Base-by-base conservation (phyloP, 2,888 invertebrate genomes). In the Seira musarum region DNA sequence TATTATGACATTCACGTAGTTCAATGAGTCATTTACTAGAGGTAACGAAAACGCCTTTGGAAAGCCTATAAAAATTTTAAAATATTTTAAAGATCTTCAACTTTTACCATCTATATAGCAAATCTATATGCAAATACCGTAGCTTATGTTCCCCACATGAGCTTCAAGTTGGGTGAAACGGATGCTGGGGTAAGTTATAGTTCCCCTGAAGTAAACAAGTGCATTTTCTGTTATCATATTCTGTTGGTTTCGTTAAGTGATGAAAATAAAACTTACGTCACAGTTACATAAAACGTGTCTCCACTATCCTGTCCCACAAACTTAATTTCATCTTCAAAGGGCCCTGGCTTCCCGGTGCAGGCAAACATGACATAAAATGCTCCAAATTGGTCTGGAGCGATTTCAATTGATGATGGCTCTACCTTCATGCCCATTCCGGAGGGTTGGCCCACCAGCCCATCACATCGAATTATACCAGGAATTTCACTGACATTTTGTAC, bases 321-420 rank as follows among this genome's bases (percentile, higher is more conserved):
- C 46, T 75, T 73, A 6, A 85, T 53, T 49, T 81, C 83, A 63
- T 83, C 82, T 15, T 74, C 25, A 25, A 84, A 82, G 10, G 61
- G 63, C 8, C 82, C 81, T 21, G 77, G 81, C 17, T 79, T 66
- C 21, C 80, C 81, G 15, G 78, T 65, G 49, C 79, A 81, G 0
- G 30, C 21, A 19, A 83, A 73, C 19, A 63, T 81, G 1, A 85
- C 60, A 75, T 83, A 85, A 68, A 85, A 85, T 2, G 85, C 85
- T 24, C 76, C 74, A 65, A 77, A 82, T 35, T 82, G 76, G 8
- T 49, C 78, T 0, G 85, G 85, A 6, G 68, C 57, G 35, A 85
- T 49, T 6, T 60, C 35, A 1, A 85, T 24, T 15, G 60, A 40
- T 8, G 65, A n/a, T 1, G 83, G 85, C 63, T 85, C 76, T 0